Conservation (phyloP, 2,888 invertebrate genomes). For the Panorpa germanica region DNA sequence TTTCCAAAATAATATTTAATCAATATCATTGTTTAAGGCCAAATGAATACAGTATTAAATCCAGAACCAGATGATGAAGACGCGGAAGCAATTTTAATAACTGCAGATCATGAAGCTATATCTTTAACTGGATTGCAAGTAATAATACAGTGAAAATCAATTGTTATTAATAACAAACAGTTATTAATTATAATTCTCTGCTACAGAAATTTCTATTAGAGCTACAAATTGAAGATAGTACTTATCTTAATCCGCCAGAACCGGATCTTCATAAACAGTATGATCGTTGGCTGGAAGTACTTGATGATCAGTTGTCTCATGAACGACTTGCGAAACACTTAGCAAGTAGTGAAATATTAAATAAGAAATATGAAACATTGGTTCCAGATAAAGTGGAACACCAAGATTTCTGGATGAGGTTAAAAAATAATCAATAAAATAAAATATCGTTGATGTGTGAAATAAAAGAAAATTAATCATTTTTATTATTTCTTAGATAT, state of each 20-base stretch:
- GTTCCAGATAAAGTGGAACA: conserved; percentile 54
- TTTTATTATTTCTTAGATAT: conserved; percentile 28
- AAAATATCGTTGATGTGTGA: not conserved
- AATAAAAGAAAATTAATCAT: conserved; percentile 1
- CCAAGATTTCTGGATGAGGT: conserved; percentile 64
- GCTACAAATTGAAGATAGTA: conserved; percentile 50
- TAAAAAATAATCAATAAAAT: conserved; percentile 8
- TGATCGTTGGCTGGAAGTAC: conserved; percentile 36
- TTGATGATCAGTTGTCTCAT: conserved; percentile 31
- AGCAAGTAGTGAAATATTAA: conserved; percentile 28
- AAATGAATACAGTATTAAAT: conserved; percentile 48
- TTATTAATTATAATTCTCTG: too few species aligned
- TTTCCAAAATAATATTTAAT: conserved; percentile 8
- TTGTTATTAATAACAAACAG: too few species aligned
- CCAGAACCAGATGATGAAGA: conserved; percentile 50
- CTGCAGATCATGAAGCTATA: conserved; percentile 47
- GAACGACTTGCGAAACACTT: conserved; percentile 39
- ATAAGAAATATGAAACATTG: conserved; percentile 32
- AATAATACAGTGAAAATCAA: too few species aligned
- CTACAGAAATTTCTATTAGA: conserved; percentile 54
- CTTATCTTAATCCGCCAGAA: conserved; percentile 50
- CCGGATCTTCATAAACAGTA: conserved; percentile 30
- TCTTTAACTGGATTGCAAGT: conserved; percentile 38
- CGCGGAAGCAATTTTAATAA: conserved; percentile 44
- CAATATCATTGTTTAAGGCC: conserved; percentile 26